Base-by-base conservation (phyloP, 2,888 invertebrate species). In the Biston stratarius region DNA sequence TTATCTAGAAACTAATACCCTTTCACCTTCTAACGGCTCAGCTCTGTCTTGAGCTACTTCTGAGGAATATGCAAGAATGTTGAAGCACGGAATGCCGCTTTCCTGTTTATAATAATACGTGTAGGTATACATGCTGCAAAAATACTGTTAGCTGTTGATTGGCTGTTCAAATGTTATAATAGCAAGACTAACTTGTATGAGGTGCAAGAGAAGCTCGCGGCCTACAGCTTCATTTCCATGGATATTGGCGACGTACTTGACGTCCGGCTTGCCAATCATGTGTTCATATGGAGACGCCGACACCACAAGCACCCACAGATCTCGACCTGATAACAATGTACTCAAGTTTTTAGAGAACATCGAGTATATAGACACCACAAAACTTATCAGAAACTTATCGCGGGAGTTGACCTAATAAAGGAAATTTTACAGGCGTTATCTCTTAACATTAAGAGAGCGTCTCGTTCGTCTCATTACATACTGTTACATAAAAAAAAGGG, bases 211-310 rank as follows among this genome's bases (percentile, higher is more conserved):
- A 79, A 99, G 93, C 90, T 99, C 99, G 36, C 99, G 95, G 12
- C 99, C 99, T 42, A 99, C 98, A 0, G 97, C 97, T 90, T 98
- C 99, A 86, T 99, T 99, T 69, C 99, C 99, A 89, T 99, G 99
- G 93, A 99, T 99, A 90, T 98, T 99, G 63, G 97, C 99, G 61
- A 99, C 97, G 88, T 99, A 99, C 90, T 99, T 99, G 61, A 99
- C 98, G 89, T 99, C 99, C 1, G 99, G 99, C 86, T 99, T 98
- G 60, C 98, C 98, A 75, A 98, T 96, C 96, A 98, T 97, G 85
- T 98, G 98, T 84, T 98, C 97, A 86, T 97, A 97, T 0, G 98
- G 98, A 0, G 97, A 97, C 5, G 97, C 95, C 0, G 98, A 97
- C 60, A 98, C 96, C 52, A 98, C 98, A 96, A 99, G 96, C 71